A percentile compares a stretch with the other conserved stretches of the same genome.
phyloP scores from a whole-genome alignment of 2,888 invertebrate species.

The Nemapogon koenigi region DNA sequence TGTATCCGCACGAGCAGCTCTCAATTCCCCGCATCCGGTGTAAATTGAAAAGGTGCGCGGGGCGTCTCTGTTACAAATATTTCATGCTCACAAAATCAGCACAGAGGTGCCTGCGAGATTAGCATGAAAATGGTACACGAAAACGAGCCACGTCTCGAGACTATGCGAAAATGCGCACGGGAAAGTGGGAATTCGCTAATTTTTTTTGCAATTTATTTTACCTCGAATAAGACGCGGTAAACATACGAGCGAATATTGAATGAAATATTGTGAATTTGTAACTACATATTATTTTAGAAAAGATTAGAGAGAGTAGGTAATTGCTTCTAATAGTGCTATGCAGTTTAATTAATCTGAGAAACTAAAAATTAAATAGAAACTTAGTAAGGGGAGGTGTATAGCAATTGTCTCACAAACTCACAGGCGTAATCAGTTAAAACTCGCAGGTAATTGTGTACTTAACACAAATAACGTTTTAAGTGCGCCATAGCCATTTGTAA shows the following conservation, averaged over 20 bases:
- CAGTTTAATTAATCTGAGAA: background rate
- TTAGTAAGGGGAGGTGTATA: too few relatives aligned
- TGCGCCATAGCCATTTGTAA: constrained; percentile 37
- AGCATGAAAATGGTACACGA: constrained; percentile 47
- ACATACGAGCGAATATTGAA: too few relatives aligned
- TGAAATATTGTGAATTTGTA: too few relatives aligned
- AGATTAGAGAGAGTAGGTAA: background rate
- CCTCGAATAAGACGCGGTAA: too few relatives aligned
- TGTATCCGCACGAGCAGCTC: too few relatives aligned
- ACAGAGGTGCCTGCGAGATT: constrained; percentile 31
- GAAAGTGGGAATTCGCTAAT: background rate
- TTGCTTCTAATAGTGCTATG: background rate
- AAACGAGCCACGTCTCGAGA: constrained; percentile 25
- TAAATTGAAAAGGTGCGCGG: constrained; percentile 42
- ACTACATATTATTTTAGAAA: background rate
- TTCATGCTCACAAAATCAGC: constrained; percentile 46
- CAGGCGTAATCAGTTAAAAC: constrained; percentile 43
- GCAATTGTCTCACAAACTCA: constrained; percentile 8
- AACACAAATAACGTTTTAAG: constrained; percentile 49
- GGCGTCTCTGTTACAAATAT: constrained; percentile 41
- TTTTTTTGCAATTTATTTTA: background rate
- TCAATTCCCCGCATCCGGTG: background rate
- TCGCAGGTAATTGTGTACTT: constrained; percentile 50
- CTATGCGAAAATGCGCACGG: background rate
- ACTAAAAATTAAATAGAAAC: too few relatives aligned